Base-by-base conservation (phyloP, 2,113 vertebrate genomes). In the Oryctolagus cuniculus region DNA sequence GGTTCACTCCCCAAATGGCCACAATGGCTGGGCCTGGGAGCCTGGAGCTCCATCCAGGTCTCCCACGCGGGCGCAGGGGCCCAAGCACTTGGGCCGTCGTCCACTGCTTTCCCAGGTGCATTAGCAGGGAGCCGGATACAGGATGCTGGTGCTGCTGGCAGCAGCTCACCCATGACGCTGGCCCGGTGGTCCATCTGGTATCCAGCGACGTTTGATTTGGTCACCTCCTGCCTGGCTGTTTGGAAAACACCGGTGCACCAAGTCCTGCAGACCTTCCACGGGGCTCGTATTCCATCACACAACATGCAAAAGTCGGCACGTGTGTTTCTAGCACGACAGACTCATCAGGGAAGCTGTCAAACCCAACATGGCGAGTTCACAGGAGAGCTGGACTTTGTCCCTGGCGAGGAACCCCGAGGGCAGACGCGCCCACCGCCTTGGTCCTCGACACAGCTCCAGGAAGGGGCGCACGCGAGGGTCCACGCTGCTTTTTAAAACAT, bases 311-410 rank as follows among this genome's bases (percentile, higher is more conserved):
- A 29, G 44, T 63, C 53, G 31, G 66, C 66, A 38, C 9, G 7
- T 31, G 69, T 29, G 66, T 70, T 53, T 89, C 84, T 24, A 70
- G 24, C 31, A 36, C 31, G 51, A 77, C 44, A 24, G 38, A 86
- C 29, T 58, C 69, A 38, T 10, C 77, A 82, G 21, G 24, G 11
- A 80, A 36, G 7, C 44, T 49, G 6, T 61, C 38, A 78, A 70
- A 44, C 15, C 63, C 80, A 70, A 77, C 84, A 61, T 94, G 84
- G 67, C 19, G 53, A 67, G 75, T 87, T 91, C 58, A 67, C 75
- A 87, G 38, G 49, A 66, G 90, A 79, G n/a, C 0, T 64, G 64
- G 53, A 79, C 44, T 81, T 73, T 81, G 74, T 81, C 58, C 58
- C 66, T 74, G 89, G 75, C 58, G 81, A 80, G 64, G 51, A 72